These are phyloP conservation scores for Incurvaria masculella DNA, from an alignment of 2,888 invertebrate species.

Conservation along the genomic window DNA sequence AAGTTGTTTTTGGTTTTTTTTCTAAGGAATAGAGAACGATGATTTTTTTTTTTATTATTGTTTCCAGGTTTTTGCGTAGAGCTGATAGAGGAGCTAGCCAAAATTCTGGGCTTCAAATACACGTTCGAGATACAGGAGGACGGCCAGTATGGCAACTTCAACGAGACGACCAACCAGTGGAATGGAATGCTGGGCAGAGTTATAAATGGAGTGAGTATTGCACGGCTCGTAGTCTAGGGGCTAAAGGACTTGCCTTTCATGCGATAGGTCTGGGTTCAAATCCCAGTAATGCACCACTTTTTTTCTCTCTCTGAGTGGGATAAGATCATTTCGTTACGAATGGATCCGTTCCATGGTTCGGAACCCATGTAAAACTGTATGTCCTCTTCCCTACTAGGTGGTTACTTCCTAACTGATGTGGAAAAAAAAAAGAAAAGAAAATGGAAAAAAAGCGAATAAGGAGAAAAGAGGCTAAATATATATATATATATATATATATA, in stretches of 20 bases:
- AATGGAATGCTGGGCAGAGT: conserved; percentile 70
- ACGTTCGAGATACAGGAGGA: conserved; percentile 71
- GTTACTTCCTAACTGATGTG: neutral
- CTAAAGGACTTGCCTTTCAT: too few species aligned
- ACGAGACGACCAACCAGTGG: conserved; percentile 60
- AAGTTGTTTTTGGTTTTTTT: neutral
- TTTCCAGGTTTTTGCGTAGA: conserved; percentile 87
- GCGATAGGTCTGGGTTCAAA: too few species aligned
- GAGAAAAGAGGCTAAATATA: too few species aligned
- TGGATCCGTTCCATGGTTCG: too few species aligned
- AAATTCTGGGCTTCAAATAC: conserved; percentile 75
- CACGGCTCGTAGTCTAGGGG: too few species aligned
- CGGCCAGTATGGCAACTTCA: conserved; percentile 63
- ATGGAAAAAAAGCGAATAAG: too few species aligned
- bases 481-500: too few species aligned
- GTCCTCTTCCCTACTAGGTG: too few species aligned
- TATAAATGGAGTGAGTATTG: conserved; percentile 55
- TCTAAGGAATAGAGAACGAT: neutral
- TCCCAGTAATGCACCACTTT: too few species aligned
- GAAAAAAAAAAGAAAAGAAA: neutral
- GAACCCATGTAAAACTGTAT: too few species aligned
- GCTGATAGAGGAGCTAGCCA: conserved; percentile 72
- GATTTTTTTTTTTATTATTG: neutral
- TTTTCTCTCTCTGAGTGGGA: neutral
- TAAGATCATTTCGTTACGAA: too few species aligned